Conservation (phyloP, 2,113 vertebrate genomes). For the Lophochroa leadbeateri region DNA sequence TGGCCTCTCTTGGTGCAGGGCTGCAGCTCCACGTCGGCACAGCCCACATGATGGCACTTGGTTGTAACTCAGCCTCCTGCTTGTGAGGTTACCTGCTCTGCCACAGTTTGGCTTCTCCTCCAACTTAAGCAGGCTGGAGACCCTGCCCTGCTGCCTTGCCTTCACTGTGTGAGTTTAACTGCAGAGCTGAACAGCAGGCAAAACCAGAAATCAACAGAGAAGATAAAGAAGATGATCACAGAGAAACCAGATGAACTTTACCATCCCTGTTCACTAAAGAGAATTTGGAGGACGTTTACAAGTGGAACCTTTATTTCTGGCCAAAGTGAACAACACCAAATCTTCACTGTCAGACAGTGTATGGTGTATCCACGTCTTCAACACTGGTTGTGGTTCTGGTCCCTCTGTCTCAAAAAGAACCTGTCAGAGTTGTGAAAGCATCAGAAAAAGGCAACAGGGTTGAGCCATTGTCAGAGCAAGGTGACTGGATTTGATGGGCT, state of each 20-base stretch:
- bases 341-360: not conserved
- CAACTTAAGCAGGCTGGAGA: not conserved
- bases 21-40: not conserved
- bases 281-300: not conserved
- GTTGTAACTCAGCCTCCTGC: not conserved
- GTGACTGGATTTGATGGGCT: not conserved
- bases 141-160: not conserved
- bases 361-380: not conserved
- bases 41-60: not conserved
- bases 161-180: not conserved
- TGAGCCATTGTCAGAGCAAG: not conserved
- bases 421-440: not conserved
- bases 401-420: not conserved
- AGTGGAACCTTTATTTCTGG: not conserved
- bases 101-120: not conserved
- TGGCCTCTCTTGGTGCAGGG: not conserved
- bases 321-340: not conserved
- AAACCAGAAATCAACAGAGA: not conserved
- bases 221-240: not conserved
- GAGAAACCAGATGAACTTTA: not conserved
- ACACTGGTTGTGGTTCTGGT: not conserved
- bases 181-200: not conserved
- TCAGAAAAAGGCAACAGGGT: not conserved
- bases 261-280: not conserved
- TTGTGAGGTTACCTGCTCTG: not conserved